Conservation (phyloP, 1,140 invertebrate species). For the Caenorhabditis tropicalis region DNA sequence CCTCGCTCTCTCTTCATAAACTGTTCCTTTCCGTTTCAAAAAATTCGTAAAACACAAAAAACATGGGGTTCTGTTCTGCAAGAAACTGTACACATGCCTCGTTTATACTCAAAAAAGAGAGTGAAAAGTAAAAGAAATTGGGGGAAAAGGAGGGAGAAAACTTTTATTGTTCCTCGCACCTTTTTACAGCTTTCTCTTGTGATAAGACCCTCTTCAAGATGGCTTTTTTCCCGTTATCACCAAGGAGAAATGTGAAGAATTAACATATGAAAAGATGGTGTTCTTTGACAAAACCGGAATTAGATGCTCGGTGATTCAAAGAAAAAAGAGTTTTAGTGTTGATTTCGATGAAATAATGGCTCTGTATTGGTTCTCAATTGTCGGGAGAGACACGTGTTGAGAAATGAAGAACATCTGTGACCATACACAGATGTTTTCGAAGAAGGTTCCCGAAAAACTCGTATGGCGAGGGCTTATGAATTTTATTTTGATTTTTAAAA, state of each 20-base stretch:
- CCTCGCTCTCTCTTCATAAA: no score
- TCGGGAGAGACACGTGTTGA: no score
- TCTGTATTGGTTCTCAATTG: no score
- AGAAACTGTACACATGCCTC: not conserved
- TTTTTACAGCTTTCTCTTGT: constrained; percentile 14
- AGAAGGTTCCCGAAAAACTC: no score
- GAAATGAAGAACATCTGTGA: no score
- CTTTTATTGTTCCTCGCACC: constrained; percentile 33
- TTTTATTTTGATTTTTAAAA: no score
- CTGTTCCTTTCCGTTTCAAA: not conserved
- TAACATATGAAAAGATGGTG: constrained; percentile 2
- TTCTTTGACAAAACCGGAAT: not conserved
- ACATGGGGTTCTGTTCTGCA: not conserved
- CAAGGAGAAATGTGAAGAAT: not conserved
- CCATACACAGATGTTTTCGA: no score
- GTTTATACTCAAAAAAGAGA: not conserved
- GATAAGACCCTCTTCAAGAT: not conserved
- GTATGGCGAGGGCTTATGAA: no score
- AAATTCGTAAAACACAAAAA: not conserved
- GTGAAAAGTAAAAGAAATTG: not conserved
- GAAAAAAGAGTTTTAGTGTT: not conserved
- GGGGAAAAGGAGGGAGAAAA: not conserved
- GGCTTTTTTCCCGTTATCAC: not conserved
- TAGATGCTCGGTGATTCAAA: not conserved
- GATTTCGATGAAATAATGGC: no score